Evolutionary conservation across 2,113 vertebrate species (phyloP).

Genomic region (Eonycteris spelaea): DNA sequence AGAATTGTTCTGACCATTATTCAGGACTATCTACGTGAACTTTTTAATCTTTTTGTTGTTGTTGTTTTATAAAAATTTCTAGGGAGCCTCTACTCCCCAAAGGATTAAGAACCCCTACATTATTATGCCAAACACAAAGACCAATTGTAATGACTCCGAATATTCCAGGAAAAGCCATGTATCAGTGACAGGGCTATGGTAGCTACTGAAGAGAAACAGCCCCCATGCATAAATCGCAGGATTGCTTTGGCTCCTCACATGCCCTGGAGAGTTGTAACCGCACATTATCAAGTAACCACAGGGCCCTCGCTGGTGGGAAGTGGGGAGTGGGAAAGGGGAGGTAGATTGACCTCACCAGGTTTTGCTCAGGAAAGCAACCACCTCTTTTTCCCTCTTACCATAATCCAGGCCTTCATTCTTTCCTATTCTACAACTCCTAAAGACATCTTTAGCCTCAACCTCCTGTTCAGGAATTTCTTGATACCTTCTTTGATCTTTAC

Average conservation of each 20-base stretch:
- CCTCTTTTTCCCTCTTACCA: background rate
- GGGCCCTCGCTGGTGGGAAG: slow-evolving; percentile 48
- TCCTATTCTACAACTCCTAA: background rate
- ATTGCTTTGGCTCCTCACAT: slow-evolving; percentile 78
- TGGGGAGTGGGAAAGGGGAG: background rate
- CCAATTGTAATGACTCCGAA: background rate
- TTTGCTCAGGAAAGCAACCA: background rate
- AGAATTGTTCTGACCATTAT: background rate
- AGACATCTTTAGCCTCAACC: background rate
- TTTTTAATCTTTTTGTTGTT: background rate
- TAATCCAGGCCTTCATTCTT: background rate
- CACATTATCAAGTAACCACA: slow-evolving; percentile 80
- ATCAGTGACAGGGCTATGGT: slow-evolving; percentile 81
- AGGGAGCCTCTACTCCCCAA: background rate
- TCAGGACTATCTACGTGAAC: background rate
- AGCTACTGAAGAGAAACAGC: slow-evolving; percentile 67
- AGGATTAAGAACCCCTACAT: background rate
- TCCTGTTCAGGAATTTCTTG: background rate
- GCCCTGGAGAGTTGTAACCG: slow-evolving; percentile 73
- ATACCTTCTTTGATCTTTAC: background rate
- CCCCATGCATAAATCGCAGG: slow-evolving; percentile 80
- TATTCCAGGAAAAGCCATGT: slow-evolving; percentile 53
- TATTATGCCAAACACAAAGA: background rate
- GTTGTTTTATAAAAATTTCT: background rate
- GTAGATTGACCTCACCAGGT: background rate